Base-by-base conservation (phyloP, 2,113 vertebrate species). In the Clarias magur region DNA sequence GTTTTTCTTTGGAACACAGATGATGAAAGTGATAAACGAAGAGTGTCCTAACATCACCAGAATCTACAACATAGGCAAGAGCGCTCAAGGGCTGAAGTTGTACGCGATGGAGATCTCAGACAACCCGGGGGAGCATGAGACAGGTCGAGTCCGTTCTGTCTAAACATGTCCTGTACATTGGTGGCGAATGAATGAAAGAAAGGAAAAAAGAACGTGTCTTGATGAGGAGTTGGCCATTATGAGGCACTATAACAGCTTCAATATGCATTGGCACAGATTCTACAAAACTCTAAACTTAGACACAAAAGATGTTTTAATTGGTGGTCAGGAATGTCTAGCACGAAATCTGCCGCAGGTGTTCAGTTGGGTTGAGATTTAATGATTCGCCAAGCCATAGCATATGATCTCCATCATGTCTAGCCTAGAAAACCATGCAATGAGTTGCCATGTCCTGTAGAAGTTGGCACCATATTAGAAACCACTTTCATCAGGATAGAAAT, bases 1-100 rank as follows among this genome's bases (percentile, higher is more conserved):
- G 68, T 21, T n/a, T 80, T 27, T 30, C 23, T 78, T n/a, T 42
- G 76, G 19, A 10, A 42, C 56, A 0, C 91, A 99, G 98, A 94
- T 99, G 87, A 99, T 99, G 97, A 99, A 99, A 92, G 93, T 96
- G 19, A 96, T 99, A 88, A 96, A 97, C 0, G 96, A 97, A 15
- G 97, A 99, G 89, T 99, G 98, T 88, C 97, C 98, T 56, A 96
- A 96, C 86, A 97, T 99, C 92, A 99, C 97, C 80, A 96, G 93
- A 90, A 95, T 99, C 63, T 99, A 99, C 94, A 98, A 97, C 93
- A 95, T 99, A 0, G 98, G 98, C 30, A 97, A 96, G 93, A 99
- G 97, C 91, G 96, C 95, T 0, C 95, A 96, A 7, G 98, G 97
- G 13, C 92, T 94, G 88, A 99, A 99, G 90, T 97, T 99, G 90